These are phyloP conservation scores for Papilio polytes DNA, from an alignment of 1,140 invertebrate species.

Conservation along the genomic window DNA sequence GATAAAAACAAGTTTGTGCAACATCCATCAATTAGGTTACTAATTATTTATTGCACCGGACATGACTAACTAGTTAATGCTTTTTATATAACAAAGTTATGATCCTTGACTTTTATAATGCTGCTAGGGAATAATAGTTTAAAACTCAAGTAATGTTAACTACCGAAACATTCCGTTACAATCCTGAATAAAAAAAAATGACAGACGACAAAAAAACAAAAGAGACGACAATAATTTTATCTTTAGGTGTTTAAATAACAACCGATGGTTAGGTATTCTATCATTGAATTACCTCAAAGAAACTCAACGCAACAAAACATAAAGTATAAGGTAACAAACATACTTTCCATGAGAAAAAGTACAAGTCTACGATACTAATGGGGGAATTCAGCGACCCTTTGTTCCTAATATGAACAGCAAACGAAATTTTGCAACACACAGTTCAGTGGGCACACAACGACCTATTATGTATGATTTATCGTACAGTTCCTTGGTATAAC, in stretches of 20 bases:
- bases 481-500: neutral
- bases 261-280: no score
- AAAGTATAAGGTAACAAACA: neutral
- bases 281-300: no score
- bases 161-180: no score
- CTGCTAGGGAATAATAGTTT: no score
- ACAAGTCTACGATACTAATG: neutral
- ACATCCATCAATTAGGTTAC: slow-evolving; percentile 9
- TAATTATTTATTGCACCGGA: neutral
- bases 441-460: neutral
- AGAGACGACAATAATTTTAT: no score
- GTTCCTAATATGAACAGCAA: slow-evolving; percentile 26
- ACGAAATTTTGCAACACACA: slow-evolving; percentile 16
- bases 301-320: neutral
- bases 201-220: no score
- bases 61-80: slow-evolving; percentile 71
- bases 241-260: no score
- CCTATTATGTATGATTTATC: slow-evolving; percentile 9
- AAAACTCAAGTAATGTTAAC: no score
- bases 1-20: slow-evolving; percentile 6
- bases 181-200: no score
- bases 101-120: neutral
- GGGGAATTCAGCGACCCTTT: neutral
- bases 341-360: neutral
- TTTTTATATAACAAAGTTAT: neutral